Conservation (phyloP, 2,888 invertebrate species). For the Tetranychus piercei region DNA sequence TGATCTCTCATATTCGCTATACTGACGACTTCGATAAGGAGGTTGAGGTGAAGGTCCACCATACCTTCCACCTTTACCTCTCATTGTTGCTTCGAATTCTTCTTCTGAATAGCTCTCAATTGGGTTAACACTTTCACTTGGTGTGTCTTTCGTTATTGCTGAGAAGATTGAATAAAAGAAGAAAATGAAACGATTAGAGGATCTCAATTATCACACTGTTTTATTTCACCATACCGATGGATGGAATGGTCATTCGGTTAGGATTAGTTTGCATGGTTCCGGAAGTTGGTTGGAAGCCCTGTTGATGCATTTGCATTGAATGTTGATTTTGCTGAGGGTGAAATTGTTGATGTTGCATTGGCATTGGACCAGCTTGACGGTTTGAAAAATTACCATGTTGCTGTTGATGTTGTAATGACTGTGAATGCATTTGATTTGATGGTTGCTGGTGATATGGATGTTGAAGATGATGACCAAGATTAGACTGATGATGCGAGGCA, state of each 20-base stretch:
- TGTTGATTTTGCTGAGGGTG: background rate
- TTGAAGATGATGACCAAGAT: background rate
- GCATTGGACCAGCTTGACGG: background rate
- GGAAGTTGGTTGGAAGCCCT: constrained; percentile 3
- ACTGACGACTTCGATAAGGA: constrained; percentile 10
- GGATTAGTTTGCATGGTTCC: background rate
- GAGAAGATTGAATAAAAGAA: no score
- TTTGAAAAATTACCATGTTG: background rate
- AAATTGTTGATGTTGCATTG: background rate
- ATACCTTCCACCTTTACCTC: background rate
- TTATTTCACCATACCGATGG: constrained; percentile 36
- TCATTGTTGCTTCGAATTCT: constrained; percentile 27
- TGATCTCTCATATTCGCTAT: constrained; percentile 16
- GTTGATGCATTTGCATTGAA: constrained; percentile 12
- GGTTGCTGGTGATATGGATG: constrained; percentile 18
- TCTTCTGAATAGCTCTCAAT: constrained; percentile 29
- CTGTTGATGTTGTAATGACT: constrained; percentile 13
- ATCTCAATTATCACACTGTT: background rate
- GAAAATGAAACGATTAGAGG: background rate
- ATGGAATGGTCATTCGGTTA: constrained; percentile 33
- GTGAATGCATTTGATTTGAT: constrained; percentile 9
- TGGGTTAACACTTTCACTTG: constrained; percentile 36
- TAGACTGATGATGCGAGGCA: constrained; percentile 1
- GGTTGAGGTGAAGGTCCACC: constrained; percentile 20
- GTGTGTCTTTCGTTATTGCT: constrained; percentile 63